Conservation (phyloP, 2,113 vertebrate species). For the Notarius lentiginosus region DNA sequence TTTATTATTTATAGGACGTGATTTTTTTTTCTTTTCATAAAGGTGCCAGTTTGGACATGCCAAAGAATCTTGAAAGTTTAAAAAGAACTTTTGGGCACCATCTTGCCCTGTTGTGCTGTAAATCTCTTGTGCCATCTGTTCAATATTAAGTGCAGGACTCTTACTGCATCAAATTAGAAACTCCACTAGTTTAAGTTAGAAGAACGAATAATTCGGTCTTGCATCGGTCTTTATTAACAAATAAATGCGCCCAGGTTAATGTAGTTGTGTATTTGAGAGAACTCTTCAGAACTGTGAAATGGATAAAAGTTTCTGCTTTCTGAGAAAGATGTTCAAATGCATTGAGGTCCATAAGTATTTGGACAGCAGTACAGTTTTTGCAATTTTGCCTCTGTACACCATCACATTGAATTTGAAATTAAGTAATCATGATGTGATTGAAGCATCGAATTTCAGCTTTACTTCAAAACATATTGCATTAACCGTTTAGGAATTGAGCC, state of each 20-base stretch:
- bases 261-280: not conserved
- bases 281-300: not conserved
- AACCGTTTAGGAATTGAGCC: no score
- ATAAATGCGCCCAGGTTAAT: not conserved
- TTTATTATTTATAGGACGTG: constrained; percentile 11
- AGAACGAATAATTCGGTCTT: not conserved
- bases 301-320: not conserved
- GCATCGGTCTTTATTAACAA: not conserved
- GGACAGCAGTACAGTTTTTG: no score
- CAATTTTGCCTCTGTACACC: no score
- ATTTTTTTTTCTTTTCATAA: not conserved
- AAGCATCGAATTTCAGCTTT: no score
- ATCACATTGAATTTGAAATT: no score
- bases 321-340: not conserved
- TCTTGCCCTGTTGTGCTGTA: constrained; percentile 4
- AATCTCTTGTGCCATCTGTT: constrained; percentile 21
- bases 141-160: not conserved
- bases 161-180: constrained; percentile 3
- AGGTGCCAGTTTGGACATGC: not conserved
- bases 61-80: not conserved
- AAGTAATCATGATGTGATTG: no score
- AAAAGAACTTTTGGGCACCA: not conserved
- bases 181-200: not conserved
- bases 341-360: no score
- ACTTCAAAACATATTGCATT: no score